Evolutionary conservation across 2,888 invertebrate genomes (phyloP), one percentile per base, ranked within the genome.

Genomic region (Xylocampa areola): DNA sequence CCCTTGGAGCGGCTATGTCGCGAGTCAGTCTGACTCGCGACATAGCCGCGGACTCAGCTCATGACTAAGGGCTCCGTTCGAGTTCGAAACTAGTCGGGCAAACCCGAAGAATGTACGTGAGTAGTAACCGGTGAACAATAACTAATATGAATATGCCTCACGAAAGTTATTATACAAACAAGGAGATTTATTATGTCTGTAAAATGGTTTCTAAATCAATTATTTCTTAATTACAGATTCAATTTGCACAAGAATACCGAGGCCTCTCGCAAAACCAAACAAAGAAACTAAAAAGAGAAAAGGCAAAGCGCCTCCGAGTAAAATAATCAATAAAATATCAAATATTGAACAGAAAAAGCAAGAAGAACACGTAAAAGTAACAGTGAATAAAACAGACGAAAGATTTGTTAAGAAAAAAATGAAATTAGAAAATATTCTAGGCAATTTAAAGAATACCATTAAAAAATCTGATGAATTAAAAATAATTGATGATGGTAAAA

Each of bases 381-480:
- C 17, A 6, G 0, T 17, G 1, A 53, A 35, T 3, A 59, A 33
- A 7, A 51, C 58, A 16, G 84, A 82, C 19, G 75, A 74, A 0
- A 83, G 72, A 58, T 88, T 89, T 27, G 67, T 76, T 0, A 80
- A 81, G 6, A 91, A 89, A 60, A 78, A 85, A 7, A 80, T 57
- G 0, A 92, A 91, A 69, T 55, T 93, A 25, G 92, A 92, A 77
- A 71, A 63, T 19, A 48, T 86, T 4, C 52, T 86, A 37, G 80
- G 80, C 6, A 82, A 76, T 52, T 82, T 92, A 10, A 90, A 85
- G 69, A 81, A 79, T 67, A 14, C 17, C 10, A 4, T 4, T 11
- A 17, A n/a, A 16, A 39, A 23, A 14, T 17, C n/a, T 11, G n/a
- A 35, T 3, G 16, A 17, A 35, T 2, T 2, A 6, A 17, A n/a